Evolutionary conservation across 2,113 vertebrate genomes (phyloP), one percentile per base, ranked within the genome.

Genomic region (Phalacrocorax carbo): DNA sequence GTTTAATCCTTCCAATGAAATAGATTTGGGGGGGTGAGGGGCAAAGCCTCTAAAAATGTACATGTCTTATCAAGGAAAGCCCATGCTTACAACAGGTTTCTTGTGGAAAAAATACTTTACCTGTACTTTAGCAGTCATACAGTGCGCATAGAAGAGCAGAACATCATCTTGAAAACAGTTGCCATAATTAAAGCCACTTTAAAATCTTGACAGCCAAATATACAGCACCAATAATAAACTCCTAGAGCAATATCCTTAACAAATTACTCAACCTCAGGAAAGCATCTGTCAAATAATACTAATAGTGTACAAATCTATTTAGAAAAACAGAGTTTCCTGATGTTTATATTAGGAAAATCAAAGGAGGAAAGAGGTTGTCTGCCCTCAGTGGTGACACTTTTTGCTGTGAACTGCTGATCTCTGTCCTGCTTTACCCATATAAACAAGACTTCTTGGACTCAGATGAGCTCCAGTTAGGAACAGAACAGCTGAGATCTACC

Each of bases 1-100:
- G 87, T 97, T 97, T 97, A 97, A 97, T 97, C 95, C 96, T 96
- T 88, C 78, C 77, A 96, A 22, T 87, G 86, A 94, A 95, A 95
- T 82, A 94, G 94, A 92, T 82, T 93, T 29, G 30, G 51, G 49
- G 54, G 30, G 15, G n/a, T 52, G 64, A 86, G 71, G 72, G 83
- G 64, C 13, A 88, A 93, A 97, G 94, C 70, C 78, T 93, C 86
- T 91, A 94, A 94, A 96, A 97, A 95, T 52, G 22, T 93, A 84
- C 49, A 82, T 87, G 86, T 87, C 70, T 94, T 91, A 89, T 72
- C 86, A 90, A 82, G 91, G 49, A 77, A 68, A 93, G 13, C 14
- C 22, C 54, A n/a, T 48, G 36, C 30, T 93, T 68, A 32, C 9
- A 71, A 40, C 48, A 71, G 69, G 44, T 80, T 87, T 84, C 66